These are phyloP conservation scores for Chiridota heheva DNA, from an alignment of 35 echinoderm and acorn worm species.

Conservation along the genomic window DNA sequence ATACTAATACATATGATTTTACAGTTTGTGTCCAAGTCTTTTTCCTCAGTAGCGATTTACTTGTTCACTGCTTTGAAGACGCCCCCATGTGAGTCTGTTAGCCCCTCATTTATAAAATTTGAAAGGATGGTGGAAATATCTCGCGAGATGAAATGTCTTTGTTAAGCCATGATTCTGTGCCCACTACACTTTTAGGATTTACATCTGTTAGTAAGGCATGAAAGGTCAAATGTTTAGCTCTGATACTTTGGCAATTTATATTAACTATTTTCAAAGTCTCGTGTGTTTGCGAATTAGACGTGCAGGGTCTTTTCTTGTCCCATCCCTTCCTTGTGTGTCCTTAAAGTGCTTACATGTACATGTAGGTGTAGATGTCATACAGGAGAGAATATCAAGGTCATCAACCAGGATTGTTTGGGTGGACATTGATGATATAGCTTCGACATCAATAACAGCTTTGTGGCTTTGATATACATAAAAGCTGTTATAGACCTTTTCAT, in stretches of 20 bases:
- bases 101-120: too few relatives aligned
- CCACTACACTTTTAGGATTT: constrained; percentile 29
- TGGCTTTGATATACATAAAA: too few relatives aligned
- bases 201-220: constrained; percentile 13
- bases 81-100: too few relatives aligned
- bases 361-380: neutral
- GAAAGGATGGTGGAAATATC: constrained; percentile 14
- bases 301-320: neutral
- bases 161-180: constrained; percentile 45
- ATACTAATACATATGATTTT: neutral
- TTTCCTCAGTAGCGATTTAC: neutral
- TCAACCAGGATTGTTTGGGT: neutral
- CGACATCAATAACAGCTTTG: constrained; percentile 20
- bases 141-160: constrained; percentile 7
- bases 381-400: neutral
- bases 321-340: neutral
- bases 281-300: neutral
- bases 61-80: too few relatives aligned
- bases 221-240: constrained; percentile 5
- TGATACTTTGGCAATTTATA: constrained; percentile 38
- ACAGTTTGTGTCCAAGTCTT: neutral
- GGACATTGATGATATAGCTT: neutral
- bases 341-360: neutral
- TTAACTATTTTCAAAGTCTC: constrained; percentile 42
- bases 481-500: too few relatives aligned